These are phyloP conservation scores for Mastigias papua DNA, from an alignment of 30 jellyfish, hydroid and myxozoan species.

Conservation along the genomic window DNA sequence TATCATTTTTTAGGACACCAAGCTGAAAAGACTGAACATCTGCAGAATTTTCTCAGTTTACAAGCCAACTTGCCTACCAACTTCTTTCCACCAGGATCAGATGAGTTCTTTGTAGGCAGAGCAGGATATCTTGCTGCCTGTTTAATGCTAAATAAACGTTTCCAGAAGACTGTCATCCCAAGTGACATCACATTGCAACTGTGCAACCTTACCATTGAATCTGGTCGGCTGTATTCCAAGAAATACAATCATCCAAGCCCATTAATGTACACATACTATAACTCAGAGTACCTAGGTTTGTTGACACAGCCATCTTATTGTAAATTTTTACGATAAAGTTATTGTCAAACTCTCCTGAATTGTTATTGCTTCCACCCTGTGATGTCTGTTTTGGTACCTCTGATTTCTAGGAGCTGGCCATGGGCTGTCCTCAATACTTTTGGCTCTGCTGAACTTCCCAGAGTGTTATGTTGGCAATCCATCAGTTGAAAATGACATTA, in stretches of 20 bases:
- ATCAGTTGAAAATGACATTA: constrained; percentile 85
- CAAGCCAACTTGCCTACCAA: constrained; percentile 74
- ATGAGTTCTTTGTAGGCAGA: constrained; percentile 96
- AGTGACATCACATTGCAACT: constrained; percentile 79
- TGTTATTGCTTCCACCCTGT: too few relatives aligned
- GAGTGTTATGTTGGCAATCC: constrained; percentile 84
- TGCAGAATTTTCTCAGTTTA: constrained; percentile 79
- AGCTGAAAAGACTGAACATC: constrained; percentile 79
- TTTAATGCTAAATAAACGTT: constrained; percentile 73
- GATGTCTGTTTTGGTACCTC: not conserved
- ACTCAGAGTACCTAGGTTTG: constrained; percentile 87
- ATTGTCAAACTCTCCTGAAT: too few relatives aligned
- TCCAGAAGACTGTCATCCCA: constrained; percentile 69
- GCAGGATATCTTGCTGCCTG: constrained; percentile 98
- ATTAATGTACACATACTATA: constrained; percentile 87
- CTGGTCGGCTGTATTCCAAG: constrained; percentile 87
- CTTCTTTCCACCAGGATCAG: constrained; percentile 93
- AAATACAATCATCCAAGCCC: constrained; percentile 83
- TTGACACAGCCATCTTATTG: too few relatives aligned
- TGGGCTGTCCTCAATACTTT: constrained; percentile 85
- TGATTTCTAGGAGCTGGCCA: constrained; percentile 95
- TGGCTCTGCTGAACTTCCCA: constrained; percentile 85
- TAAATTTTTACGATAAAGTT: too few relatives aligned
- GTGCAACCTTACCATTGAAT: constrained; percentile 86
- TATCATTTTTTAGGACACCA: constrained; percentile 74